phyloP scores from a whole-genome alignment of 2,113 vertebrate genomes.

The Equus quagga region DNA sequence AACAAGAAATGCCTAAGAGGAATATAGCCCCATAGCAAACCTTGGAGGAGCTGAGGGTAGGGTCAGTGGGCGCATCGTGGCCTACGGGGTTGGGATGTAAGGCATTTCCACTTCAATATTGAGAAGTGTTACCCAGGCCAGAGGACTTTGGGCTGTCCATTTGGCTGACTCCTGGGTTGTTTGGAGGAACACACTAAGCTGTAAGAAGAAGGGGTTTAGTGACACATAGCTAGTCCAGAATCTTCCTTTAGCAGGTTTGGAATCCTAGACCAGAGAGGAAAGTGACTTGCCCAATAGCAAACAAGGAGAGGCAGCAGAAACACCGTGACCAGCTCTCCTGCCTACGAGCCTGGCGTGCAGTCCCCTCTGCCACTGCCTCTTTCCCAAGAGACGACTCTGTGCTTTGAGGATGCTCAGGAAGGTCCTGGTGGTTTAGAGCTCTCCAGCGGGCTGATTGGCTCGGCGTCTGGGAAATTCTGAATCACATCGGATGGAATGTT shows the following conservation, averaged over 20 bases:
- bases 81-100: background rate
- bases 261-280: background rate
- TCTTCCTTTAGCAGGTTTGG: background rate
- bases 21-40: background rate
- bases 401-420: constrained; percentile 52
- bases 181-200: background rate
- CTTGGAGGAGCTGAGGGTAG: background rate
- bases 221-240: background rate
- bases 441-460: constrained; percentile 44
- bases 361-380: background rate
- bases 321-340: background rate
- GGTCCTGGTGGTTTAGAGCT: constrained; percentile 36
- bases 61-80: background rate
- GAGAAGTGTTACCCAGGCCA: background rate
- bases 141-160: background rate
- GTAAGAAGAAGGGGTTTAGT: background rate
- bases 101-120: background rate
- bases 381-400: background rate
- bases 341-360: background rate
- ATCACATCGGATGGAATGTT: constrained; percentile 77
- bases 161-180: background rate
- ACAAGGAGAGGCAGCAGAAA: background rate
- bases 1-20: background rate
- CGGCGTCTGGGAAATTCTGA: constrained; percentile 79
- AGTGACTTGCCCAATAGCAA: background rate